Evolutionary conservation across 2,888 invertebrate genomes (phyloP).

Genomic region (Doris montereyensis): DNA sequence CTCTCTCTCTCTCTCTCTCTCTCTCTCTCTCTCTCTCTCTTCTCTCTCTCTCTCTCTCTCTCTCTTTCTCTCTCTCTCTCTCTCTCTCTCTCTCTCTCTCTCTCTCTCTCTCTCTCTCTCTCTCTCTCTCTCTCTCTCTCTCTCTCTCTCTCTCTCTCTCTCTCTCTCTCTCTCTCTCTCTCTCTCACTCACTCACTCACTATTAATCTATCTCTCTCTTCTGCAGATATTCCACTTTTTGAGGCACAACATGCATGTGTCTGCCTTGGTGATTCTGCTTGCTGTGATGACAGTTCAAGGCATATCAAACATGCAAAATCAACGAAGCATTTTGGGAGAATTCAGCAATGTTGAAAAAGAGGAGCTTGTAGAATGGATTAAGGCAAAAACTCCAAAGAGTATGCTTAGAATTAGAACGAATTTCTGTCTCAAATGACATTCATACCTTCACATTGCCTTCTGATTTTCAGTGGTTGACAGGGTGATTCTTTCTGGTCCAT

Average conservation of each 20-base stretch:
- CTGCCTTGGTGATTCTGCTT: slow-evolving; percentile 75
- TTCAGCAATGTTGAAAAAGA: slow-evolving; percentile 83
- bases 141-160: slow-evolving; percentile 75
- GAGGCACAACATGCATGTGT: slow-evolving; percentile 72
- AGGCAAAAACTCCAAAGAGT: slow-evolving; percentile 76
- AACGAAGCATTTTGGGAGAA: slow-evolving; percentile 76
- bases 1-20: too few species aligned
- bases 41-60: too few species aligned
- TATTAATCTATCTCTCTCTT: too few species aligned
- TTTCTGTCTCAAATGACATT: too few species aligned
- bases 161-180: slow-evolving; percentile 80
- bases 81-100: neutral
- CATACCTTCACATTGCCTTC: too few species aligned
- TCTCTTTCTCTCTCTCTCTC: too few species aligned
- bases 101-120: neutral
- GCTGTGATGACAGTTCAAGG: slow-evolving; percentile 77
- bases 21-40: too few species aligned
- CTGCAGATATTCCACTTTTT: slow-evolving; percentile 72
- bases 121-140: neutral
- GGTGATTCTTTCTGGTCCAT: too few species aligned
- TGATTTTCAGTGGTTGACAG: too few species aligned
- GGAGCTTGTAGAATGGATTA: slow-evolving; percentile 85
- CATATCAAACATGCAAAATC: slow-evolving; percentile 74
- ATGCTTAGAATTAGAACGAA: too few species aligned
- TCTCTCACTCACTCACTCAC: slow-evolving; percentile 72